Percentiles rank a stretch among this genome's conserved stretches.
Conservation (phyloP, 92 coral and sea anemone species). For the Zoanthus sociatus region DNA sequence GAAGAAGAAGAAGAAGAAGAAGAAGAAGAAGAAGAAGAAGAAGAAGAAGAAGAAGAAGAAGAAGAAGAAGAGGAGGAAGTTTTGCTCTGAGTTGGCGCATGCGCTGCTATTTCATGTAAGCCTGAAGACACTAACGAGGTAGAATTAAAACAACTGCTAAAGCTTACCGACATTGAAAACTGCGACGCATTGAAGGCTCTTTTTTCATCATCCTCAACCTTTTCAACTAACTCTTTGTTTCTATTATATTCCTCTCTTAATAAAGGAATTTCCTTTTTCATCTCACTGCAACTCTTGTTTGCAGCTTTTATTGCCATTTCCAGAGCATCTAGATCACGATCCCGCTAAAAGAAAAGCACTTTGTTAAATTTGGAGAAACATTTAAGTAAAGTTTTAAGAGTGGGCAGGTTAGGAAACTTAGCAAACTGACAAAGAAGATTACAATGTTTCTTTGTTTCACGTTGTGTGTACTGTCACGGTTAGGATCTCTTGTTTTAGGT, state of each 20-base stretch:
- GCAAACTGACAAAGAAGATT: too few relatives aligned
- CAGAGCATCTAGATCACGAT: constrained; percentile 61
- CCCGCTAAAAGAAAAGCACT: constrained; percentile 49
- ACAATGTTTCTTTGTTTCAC: too few relatives aligned
- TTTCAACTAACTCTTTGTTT: constrained; percentile 67
- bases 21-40: too few relatives aligned
- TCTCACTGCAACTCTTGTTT: constrained; percentile 53
- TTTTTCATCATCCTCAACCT: constrained; percentile 66
- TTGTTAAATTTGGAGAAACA: not conserved
- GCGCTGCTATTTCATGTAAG: too few relatives aligned
- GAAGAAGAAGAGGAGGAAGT: too few relatives aligned
- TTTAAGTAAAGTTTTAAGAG: not conserved
- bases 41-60: too few relatives aligned
- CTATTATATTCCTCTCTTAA: constrained; percentile 70
- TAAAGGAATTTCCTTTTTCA: constrained; percentile 65
- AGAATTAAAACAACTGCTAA: not conserved
- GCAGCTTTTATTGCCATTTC: constrained; percentile 74
- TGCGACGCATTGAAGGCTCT: constrained; percentile 76
- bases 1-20: too few relatives aligned
- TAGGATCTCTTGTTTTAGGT: too few relatives aligned
- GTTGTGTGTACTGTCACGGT: too few relatives aligned
- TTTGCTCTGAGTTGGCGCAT: too few relatives aligned
- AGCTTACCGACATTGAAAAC: constrained; percentile 67
- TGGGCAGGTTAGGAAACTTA: too few relatives aligned
- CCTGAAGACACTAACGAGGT: too few relatives aligned